Evolutionary conservation across 2,888 invertebrate species (phyloP).

Genomic region (Ischnura elegans): DNA sequence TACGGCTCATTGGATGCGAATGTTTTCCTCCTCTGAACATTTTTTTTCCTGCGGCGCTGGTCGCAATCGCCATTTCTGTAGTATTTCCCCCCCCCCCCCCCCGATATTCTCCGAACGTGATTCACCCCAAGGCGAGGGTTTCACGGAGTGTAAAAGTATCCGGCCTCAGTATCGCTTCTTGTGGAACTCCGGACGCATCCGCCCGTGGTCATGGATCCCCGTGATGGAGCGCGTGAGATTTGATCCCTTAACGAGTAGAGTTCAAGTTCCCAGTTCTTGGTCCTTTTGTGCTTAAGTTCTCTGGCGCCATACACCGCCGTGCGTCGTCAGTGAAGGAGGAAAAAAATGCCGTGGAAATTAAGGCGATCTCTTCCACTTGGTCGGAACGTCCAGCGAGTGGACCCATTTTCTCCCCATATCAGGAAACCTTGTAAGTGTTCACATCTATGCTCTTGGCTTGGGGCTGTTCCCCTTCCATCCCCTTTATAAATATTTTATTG

Average conservation of each 20-base stretch:
- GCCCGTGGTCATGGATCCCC: neutral
- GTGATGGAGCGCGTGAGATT: neutral
- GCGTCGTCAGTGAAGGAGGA: neutral
- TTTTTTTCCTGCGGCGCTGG: neutral
- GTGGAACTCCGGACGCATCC: neutral
- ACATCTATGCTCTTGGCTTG: neutral
- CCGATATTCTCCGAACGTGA: neutral
- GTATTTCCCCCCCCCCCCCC: neutral
- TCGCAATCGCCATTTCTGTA: neutral
- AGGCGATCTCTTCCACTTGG: neutral
- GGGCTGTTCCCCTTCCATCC: neutral
- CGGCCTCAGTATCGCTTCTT: neutral
- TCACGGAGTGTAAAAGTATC: constrained; percentile 8
- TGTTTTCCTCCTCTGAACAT: neutral
- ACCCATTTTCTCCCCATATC: neutral
- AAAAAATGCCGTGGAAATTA: neutral
- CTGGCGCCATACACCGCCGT: neutral
- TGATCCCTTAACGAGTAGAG: constrained; percentile 2
- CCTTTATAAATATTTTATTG: neutral
- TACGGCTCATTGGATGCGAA: neutral
- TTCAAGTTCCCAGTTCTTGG: no score
- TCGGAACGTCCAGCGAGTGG: neutral
- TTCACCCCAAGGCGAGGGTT: neutral
- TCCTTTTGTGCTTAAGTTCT: neutral
- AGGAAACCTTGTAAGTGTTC: neutral